These are phyloP conservation scores for Cyprinella venusta DNA, from an alignment of 2,797 vertebrate genomes.

Conservation along the genomic window DNA sequence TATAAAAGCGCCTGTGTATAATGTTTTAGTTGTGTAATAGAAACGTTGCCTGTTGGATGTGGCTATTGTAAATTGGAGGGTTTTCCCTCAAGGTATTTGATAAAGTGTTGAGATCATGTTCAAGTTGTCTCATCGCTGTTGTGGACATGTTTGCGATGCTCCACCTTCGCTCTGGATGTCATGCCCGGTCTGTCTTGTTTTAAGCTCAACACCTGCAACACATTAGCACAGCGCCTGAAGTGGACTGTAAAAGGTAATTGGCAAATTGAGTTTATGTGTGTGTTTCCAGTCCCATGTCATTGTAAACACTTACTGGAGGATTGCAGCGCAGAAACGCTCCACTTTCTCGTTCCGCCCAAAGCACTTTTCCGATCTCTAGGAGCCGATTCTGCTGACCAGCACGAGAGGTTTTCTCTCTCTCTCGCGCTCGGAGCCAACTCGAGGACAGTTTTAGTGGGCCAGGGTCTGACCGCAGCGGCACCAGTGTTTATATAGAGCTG, in stretches of 20 bases:
- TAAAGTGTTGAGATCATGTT: background rate
- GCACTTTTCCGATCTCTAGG: conserved; percentile 27
- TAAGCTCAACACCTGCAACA: conserved; percentile 67
- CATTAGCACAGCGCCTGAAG: conserved; percentile 64
- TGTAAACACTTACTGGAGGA: conserved; percentile 55
- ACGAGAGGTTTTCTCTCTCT: background rate
- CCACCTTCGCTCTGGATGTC: conserved; percentile 58
- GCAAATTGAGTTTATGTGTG: conserved; percentile 60
- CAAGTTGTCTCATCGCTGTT: background rate
- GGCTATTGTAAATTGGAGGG: background rate
- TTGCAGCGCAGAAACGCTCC: conserved; percentile 29
- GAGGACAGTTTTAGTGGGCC: conserved; percentile 53
- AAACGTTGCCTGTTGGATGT: background rate
- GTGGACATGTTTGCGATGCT: background rate
- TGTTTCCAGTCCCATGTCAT: conserved; percentile 54
- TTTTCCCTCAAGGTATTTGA: background rate
- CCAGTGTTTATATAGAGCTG: conserved; percentile 48
- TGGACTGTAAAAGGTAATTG: conserved; percentile 60
- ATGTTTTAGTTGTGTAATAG: background rate
- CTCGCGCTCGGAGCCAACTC: conserved; percentile 9
- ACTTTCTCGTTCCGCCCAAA: conserved; percentile 53
- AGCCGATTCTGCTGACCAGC: conserved; percentile 57
- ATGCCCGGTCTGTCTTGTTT: conserved; percentile 67
- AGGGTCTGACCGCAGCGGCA: conserved; percentile 39
- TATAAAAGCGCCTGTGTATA: background rate